Evolutionary conservation across 2,113 vertebrate species (phyloP).

Genomic region (Ceyx melanurus): DNA sequence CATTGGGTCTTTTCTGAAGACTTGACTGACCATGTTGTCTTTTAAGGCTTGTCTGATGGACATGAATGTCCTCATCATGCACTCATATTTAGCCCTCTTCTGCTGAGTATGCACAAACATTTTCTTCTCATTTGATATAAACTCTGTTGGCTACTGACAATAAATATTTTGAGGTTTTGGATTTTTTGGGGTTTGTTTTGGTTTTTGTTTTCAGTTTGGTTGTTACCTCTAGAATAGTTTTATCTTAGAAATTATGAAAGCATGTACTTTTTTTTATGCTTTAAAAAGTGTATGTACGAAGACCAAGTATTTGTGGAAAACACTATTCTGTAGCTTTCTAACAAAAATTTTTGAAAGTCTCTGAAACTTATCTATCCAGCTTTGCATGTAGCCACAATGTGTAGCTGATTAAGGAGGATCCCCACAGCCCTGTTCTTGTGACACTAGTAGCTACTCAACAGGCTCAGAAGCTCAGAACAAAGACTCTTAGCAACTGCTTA

Average conservation of each 20-base stretch:
- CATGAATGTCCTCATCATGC: not conserved
- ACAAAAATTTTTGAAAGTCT: not conserved
- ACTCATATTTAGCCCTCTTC: not conserved
- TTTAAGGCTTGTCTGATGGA: not conserved
- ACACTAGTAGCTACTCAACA: not conserved
- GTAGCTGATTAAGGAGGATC: rapidly evolving
- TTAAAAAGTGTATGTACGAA: not conserved
- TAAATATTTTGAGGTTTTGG: not conserved
- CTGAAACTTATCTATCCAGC: not conserved
- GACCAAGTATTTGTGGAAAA: not conserved
- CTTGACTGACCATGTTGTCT: not conserved
- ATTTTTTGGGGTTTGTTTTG: not conserved
- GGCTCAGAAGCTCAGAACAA: not conserved
- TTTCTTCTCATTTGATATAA: not conserved
- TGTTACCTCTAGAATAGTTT: not conserved
- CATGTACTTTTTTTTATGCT: rapidly evolving
- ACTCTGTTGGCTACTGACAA: not conserved
- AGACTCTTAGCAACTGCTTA: not conserved
- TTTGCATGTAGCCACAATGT: rapidly evolving
- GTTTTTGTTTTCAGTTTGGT: not conserved
- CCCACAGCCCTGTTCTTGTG: not conserved
- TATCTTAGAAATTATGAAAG: not conserved
- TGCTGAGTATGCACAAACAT: not conserved
- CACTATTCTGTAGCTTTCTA: not conserved
- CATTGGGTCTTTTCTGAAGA: not conserved